These are phyloP conservation scores for Acleris emargana DNA, from an alignment of 2,888 invertebrate genomes.

Conservation along the genomic window DNA sequence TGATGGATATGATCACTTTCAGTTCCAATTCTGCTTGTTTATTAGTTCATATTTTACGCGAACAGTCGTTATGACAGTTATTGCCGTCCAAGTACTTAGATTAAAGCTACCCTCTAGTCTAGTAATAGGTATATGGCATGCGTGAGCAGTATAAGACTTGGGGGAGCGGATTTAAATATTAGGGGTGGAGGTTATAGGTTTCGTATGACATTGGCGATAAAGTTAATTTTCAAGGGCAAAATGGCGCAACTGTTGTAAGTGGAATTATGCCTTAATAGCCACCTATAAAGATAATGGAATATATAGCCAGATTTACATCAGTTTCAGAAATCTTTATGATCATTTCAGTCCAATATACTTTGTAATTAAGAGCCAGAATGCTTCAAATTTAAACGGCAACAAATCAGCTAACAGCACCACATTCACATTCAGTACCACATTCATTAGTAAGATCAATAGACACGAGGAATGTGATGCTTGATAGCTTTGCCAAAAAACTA, in stretches of 20 bases:
- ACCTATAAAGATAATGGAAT: no score
- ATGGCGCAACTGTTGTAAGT: neutral
- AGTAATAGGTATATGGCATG: conserved; percentile 34
- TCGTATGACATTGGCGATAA: conserved; percentile 8
- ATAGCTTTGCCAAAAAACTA: no score
- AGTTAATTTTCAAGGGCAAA: conserved; percentile 3
- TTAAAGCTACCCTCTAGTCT: conserved; percentile 63
- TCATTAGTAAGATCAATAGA: no score
- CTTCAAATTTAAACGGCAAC: no score
- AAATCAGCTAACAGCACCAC: no score
- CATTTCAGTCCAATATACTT: no score
- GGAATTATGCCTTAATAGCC: neutral
- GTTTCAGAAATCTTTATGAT: no score
- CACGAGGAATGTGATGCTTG: no score
- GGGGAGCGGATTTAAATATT: conserved; percentile 44
- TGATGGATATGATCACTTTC: no score
- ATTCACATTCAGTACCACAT: no score
- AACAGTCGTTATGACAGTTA: conserved; percentile 63
- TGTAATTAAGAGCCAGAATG: no score
- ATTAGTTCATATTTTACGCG: conserved; percentile 74
- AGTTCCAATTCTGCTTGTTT: conserved; percentile 67
- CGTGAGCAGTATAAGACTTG: conserved; percentile 61
- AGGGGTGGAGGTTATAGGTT: conserved; percentile 35
- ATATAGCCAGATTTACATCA: no score
- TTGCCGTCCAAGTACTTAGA: conserved; percentile 67